Conservation (phyloP, 2,797 vertebrate species). For the Etheostoma perlongum region DNA sequence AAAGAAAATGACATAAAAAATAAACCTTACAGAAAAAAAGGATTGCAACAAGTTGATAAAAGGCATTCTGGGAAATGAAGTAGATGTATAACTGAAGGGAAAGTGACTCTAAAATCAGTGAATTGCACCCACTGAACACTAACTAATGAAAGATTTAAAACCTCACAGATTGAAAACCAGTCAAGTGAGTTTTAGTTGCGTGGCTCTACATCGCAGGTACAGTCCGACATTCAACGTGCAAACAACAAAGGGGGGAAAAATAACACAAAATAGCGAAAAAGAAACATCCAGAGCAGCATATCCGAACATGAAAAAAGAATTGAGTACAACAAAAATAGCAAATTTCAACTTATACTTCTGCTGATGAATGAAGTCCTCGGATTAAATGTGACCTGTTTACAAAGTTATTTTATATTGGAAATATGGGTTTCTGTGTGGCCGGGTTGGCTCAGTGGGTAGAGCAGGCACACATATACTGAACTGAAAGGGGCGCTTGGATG, state of each 20-base stretch:
- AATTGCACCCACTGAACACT: background rate
- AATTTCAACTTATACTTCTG: background rate
- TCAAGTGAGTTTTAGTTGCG: background rate
- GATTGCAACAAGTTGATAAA: background rate
- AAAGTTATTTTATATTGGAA: too few relatives aligned
- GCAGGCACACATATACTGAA: too few relatives aligned
- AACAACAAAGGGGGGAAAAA: background rate
- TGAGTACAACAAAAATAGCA: background rate
- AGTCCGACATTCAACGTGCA: background rate
- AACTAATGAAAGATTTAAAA: background rate
- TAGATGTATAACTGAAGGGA: background rate
- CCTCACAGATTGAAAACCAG: background rate
- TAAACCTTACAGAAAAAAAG: background rate
- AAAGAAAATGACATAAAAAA: background rate
- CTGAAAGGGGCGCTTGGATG: background rate
- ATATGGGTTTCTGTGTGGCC: too few relatives aligned
- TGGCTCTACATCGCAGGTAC: background rate
- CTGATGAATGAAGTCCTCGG: too few relatives aligned
- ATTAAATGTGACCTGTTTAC: too few relatives aligned
- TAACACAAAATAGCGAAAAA: background rate
- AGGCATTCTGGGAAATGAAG: background rate
- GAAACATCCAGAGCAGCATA: background rate
- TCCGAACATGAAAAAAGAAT: background rate
- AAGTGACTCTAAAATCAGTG: background rate
- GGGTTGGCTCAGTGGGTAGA: too few relatives aligned